Conservation (phyloP, 2,113 vertebrate species). For the Chloropsis hardwickii region DNA sequence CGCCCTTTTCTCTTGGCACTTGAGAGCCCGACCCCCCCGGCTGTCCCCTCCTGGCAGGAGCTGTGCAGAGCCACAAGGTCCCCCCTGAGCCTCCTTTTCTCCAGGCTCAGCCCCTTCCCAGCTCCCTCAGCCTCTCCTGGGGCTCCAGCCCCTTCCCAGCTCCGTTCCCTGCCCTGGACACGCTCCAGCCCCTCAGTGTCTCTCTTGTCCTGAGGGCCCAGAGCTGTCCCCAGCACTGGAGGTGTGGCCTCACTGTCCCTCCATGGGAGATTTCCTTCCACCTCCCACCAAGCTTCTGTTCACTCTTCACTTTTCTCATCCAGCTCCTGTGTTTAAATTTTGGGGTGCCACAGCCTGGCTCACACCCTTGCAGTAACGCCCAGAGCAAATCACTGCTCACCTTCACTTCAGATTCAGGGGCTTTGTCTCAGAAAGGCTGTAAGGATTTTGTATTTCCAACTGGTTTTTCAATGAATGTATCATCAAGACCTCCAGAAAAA, state of each 20-base stretch:
- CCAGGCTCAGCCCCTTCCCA: not conserved
- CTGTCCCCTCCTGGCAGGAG: not conserved
- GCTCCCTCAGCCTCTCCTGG: not conserved
- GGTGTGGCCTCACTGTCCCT: not conserved
- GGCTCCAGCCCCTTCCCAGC: not conserved
- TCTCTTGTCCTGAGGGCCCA: not conserved
- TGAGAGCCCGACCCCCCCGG: rapidly evolving
- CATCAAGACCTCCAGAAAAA: not conserved
- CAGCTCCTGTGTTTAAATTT: not conserved
- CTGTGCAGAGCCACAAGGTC: not conserved
- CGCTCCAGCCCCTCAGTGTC: not conserved
- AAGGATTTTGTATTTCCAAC: not conserved
- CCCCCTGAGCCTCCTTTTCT: not conserved
- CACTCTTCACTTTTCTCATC: not conserved
- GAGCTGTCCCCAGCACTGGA: rapidly evolving
- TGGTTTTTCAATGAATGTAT: not conserved
- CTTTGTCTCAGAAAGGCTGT: not conserved
- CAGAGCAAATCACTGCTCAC: not conserved
- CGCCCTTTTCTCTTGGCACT: rapidly evolving
- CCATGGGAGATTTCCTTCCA: not conserved
- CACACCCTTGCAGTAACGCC: not conserved
- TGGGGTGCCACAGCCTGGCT: not conserved
- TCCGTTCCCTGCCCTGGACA: not conserved
- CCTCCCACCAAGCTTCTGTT: not conserved
- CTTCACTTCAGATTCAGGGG: not conserved